These are phyloP conservation scores for Ooceraea biroi DNA, from an alignment of 1,140 invertebrate genomes.

Conservation along the genomic window DNA sequence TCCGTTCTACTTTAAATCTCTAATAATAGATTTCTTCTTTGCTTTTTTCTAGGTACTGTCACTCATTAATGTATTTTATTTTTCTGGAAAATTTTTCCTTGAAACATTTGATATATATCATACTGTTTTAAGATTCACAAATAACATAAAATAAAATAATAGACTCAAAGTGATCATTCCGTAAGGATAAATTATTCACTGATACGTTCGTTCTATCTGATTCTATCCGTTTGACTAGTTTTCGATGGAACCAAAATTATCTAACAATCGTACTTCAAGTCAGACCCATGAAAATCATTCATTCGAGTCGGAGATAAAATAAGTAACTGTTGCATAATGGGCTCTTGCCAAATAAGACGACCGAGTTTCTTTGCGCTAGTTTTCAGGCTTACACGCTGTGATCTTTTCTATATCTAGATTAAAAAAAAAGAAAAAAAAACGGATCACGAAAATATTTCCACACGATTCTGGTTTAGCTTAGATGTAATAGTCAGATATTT, in stretches of 20 bases:
- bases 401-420: slow-evolving; percentile 57
- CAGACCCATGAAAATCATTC: slow-evolving; percentile 43
- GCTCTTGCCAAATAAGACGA: slow-evolving; percentile 52
- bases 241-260: slow-evolving; percentile 27
- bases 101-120: too few species aligned
- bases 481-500: slow-evolving; percentile 10
- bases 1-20: background rate
- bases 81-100: background rate
- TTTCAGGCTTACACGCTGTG: slow-evolving; percentile 49
- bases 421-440: slow-evolving; percentile 51
- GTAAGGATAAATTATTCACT: background rate
- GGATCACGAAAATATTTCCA: slow-evolving; percentile 48
- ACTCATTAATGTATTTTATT: background rate
- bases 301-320: slow-evolving; percentile 54
- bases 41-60: background rate
- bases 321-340: slow-evolving; percentile 44
- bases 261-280: background rate
- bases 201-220: background rate
- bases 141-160: background rate
- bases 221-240: slow-evolving; percentile 3
- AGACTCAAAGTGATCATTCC: background rate
- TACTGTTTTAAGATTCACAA: background rate
- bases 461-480: slow-evolving; percentile 22
- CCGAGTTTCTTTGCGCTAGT: slow-evolving; percentile 63
- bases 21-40: background rate